phyloP scores from a whole-genome alignment of 1,140 invertebrate genomes.

The Nasonia longicornis region DNA sequence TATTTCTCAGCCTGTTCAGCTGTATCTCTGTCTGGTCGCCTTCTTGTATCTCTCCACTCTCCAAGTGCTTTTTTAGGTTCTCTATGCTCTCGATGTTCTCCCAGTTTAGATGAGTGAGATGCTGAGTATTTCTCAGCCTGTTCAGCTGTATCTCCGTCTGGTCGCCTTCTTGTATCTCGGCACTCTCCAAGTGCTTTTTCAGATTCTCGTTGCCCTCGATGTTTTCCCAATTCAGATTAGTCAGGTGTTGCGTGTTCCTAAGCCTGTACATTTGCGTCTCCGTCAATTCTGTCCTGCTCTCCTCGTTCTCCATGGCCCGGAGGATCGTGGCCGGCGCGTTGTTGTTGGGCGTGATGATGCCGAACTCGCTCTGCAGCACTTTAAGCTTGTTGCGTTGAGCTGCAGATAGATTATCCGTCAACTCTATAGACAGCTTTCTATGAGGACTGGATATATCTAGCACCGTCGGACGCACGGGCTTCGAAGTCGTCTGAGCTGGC shows the following conservation, averaged over 20 bases:
- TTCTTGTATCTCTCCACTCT: background rate
- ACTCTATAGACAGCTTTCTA: conserved; percentile 29
- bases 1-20: conserved; percentile 50
- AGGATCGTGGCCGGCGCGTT: conserved; percentile 20
- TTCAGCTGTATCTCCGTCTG: conserved; percentile 48
- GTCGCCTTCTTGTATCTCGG: background rate
- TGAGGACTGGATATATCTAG: conserved; percentile 49
- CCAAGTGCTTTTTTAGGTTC: background rate
- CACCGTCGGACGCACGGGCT: conserved; percentile 55
- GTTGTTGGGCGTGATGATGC: conserved; percentile 46
- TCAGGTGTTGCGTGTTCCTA: conserved; percentile 50
- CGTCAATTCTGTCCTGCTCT: conserved; percentile 15
- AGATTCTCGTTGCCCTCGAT: background rate
- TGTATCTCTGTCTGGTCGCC: conserved; percentile 43
- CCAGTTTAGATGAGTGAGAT: conserved; percentile 39
- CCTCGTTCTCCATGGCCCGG: background rate
- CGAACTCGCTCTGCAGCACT: conserved; percentile 55
- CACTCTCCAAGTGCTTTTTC: background rate
- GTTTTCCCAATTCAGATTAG: conserved; percentile 49
- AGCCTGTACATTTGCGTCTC: conserved; percentile 49
- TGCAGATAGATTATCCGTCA: conserved; percentile 54
- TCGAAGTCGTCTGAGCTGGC: conserved; percentile 20
- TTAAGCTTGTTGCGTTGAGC: conserved; percentile 55
- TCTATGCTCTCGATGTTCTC: background rate
- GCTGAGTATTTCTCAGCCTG: conserved; percentile 43